Evolutionary conservation across 2,888 invertebrate genomes (phyloP).

Genomic region (Amblyjoppa proteus): DNA sequence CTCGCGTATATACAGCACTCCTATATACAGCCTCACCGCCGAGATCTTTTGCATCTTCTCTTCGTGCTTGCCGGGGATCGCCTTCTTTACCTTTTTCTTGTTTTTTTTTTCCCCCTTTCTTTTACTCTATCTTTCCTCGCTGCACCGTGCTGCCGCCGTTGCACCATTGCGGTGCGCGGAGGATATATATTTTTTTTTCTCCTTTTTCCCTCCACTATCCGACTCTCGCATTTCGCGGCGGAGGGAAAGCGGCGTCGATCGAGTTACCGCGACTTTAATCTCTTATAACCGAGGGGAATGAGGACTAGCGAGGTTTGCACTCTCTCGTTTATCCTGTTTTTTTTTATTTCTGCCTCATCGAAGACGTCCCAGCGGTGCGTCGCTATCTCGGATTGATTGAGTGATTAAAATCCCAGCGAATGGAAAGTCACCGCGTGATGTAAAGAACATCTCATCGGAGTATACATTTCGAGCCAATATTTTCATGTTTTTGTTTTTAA

Average conservation of each 20-base stretch:
- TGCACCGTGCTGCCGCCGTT: background rate
- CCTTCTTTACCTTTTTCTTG: slow-evolving; percentile 3
- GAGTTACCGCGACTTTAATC: slow-evolving; percentile 58
- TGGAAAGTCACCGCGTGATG: background rate
- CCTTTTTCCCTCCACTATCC: slow-evolving; percentile 3
- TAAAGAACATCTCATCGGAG: slow-evolving; percentile 5
- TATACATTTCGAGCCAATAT: background rate
- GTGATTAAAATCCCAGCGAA: slow-evolving; percentile 25
- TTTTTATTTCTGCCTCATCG: slow-evolving; percentile 10
- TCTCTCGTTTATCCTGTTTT: slow-evolving; percentile 17
- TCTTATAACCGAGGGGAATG: slow-evolving; percentile 21
- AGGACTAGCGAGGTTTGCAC: slow-evolving; percentile 16
- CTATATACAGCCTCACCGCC: slow-evolving; percentile 13
- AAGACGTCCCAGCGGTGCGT: slow-evolving; percentile 16
- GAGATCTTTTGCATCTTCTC: slow-evolving; percentile 46
- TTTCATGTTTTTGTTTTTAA: background rate
- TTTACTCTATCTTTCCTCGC: slow-evolving; percentile 28
- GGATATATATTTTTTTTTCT: background rate
- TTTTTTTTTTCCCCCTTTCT: background rate
- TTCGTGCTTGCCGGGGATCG: slow-evolving; percentile 10
- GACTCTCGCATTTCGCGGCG: slow-evolving; percentile 36
- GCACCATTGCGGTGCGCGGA: slow-evolving; percentile 4
- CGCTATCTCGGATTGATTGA: slow-evolving; percentile 53
- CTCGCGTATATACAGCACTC: slow-evolving; percentile 30
- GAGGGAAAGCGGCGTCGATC: slow-evolving; percentile 49